These are phyloP conservation scores for Coracopsis vasa DNA, from an alignment of 2,113 vertebrate species.

Conservation along the genomic window DNA sequence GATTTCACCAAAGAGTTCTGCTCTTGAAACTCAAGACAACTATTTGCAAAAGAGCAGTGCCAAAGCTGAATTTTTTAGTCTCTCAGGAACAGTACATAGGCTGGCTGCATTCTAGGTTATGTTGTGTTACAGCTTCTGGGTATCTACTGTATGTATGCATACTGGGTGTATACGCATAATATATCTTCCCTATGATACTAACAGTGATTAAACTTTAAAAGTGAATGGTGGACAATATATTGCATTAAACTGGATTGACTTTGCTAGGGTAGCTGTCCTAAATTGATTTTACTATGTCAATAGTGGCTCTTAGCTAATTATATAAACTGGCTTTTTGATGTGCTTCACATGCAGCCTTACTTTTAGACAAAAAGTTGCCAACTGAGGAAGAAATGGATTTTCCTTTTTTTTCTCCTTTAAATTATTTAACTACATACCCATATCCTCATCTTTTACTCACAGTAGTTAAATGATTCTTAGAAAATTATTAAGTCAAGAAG, in stretches of 20 bases:
- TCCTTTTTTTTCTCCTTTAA: slow-evolving; percentile 38
- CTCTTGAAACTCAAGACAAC: slow-evolving; percentile 43
- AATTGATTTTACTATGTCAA: slow-evolving; percentile 30
- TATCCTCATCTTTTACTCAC: slow-evolving; percentile 53
- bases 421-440: slow-evolving; percentile 22
- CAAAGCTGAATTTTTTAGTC: slow-evolving; percentile 48
- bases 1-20: slow-evolving; percentile 63
- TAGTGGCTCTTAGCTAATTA: slow-evolving; percentile 40
- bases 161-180: neutral
- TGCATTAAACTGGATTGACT: neutral
- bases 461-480: slow-evolving; percentile 48
- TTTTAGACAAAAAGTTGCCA: slow-evolving; percentile 31
- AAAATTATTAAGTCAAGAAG: slow-evolving; percentile 17
- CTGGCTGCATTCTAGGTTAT: neutral
- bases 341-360: neutral
- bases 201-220: neutral
- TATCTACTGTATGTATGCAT: neutral
- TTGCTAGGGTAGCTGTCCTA: slow-evolving; percentile 34
- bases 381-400: neutral
- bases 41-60: slow-evolving; percentile 64
- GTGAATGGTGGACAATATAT: neutral
- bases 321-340: neutral
- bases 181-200: neutral
- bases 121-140: neutral
- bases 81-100: slow-evolving; percentile 10